Evolutionary conservation across 2,113 vertebrate genomes (phyloP).

Genomic region (Anguilla japonica): DNA sequence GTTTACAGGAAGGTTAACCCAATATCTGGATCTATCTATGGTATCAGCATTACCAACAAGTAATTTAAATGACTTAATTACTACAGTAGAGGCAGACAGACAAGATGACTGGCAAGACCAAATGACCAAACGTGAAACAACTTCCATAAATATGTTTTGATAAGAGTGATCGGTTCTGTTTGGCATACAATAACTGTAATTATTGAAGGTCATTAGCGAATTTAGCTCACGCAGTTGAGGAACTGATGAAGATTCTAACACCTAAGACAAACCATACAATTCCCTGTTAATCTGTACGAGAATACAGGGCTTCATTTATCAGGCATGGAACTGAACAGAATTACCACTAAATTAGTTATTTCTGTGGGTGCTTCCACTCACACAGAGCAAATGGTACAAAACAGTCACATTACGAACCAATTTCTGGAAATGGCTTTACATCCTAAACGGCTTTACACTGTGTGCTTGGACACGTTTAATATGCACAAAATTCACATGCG

Average conservation of each 20-base stretch:
- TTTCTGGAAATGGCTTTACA: too few species aligned
- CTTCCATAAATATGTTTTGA: constrained; percentile 24
- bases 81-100: constrained; percentile 38
- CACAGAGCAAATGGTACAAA: too few species aligned
- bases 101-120: constrained; percentile 18
- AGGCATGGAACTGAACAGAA: not conserved
- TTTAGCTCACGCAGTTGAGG: not conserved
- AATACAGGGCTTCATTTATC: not conserved
- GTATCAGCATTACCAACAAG: too few species aligned
- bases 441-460: too few species aligned
- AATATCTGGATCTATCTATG: not conserved
- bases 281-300: not conserved
- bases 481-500: not conserved
- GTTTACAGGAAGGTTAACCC: too few species aligned
- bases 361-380: too few species aligned
- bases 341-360: not conserved
- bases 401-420: too few species aligned
- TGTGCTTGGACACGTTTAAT: too few species aligned
- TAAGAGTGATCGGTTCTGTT: constrained; percentile 8
- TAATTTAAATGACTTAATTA: too few species aligned
- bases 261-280: not conserved
- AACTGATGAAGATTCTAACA: not conserved
- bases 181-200: constrained; percentile 38
- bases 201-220: not conserved
- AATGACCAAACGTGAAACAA: constrained; percentile 4